Conservation (phyloP, 2,113 vertebrate species). For the Notiomystis cincta region DNA sequence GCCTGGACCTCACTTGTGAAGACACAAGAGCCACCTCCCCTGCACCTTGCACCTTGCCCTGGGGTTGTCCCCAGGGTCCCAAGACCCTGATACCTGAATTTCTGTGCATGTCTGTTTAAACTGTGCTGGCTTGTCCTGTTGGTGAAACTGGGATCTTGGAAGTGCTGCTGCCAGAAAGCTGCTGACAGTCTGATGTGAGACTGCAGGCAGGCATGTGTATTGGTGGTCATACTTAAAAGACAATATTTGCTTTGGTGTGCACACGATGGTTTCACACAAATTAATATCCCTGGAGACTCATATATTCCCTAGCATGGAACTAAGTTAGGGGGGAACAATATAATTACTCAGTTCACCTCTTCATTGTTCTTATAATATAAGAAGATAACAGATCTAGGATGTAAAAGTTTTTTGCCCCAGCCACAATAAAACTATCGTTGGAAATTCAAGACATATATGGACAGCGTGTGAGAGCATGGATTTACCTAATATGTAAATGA, state of each 20-base stretch:
- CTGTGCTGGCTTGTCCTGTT: rapidly evolving
- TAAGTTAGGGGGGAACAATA: not conserved
- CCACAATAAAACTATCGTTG: not conserved
- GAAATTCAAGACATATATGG: not conserved
- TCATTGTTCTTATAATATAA: not conserved
- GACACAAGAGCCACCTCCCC: not conserved
- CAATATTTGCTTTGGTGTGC: not conserved
- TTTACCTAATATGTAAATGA: conserved; percentile 16
- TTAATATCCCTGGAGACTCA: not conserved
- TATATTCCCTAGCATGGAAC: not conserved
- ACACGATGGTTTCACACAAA: not conserved
- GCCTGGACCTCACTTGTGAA: not conserved
- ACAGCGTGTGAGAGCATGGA: not conserved
- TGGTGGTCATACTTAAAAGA: not conserved
- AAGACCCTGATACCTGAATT: rapidly evolving
- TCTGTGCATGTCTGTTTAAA: not conserved
- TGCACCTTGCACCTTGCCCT: not conserved
- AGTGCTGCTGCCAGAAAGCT: not conserved
- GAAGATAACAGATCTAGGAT: not conserved
- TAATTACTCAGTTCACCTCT: not conserved
- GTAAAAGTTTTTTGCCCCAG: not conserved
- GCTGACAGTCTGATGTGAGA: not conserved
- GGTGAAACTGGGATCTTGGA: not conserved
- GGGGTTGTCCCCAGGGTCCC: not conserved
- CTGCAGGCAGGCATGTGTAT: not conserved